phyloP scores from a whole-genome alignment of 2,113 vertebrate genomes.

The Catagonus wagneri region DNA sequence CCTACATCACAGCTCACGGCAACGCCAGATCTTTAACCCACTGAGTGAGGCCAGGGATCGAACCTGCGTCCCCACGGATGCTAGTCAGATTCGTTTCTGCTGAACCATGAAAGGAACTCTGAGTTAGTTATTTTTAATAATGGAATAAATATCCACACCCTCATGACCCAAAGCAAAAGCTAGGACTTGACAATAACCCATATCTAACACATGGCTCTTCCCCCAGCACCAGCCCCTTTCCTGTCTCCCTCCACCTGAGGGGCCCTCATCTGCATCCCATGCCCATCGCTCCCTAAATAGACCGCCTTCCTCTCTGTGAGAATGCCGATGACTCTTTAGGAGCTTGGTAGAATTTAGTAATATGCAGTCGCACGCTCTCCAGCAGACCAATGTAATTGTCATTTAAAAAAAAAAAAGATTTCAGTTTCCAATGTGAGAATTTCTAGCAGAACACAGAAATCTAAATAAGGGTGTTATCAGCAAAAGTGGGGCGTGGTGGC shows the following conservation, averaged over 20 bases:
- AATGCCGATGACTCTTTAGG: constrained; percentile 35
- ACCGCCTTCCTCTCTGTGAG: not conserved
- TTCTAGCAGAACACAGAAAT: constrained; percentile 59
- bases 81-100: too few relatives aligned
- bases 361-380: not conserved
- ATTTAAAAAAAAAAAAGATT: constrained; percentile 55
- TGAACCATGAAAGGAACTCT: too few relatives aligned
- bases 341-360: not conserved
- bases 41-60: too few relatives aligned
- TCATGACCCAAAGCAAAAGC: constrained; percentile 23
- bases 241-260: not conserved
- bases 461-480: constrained; percentile 49
- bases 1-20: too few relatives aligned
- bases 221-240: not conserved
- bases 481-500: not conserved
- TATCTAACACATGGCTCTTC: not conserved
- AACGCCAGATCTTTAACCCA: too few relatives aligned
- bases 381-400: constrained; percentile 42
- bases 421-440: constrained; percentile 64
- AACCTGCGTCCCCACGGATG: too few relatives aligned
- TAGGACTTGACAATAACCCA: not conserved
- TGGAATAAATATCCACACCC: constrained; percentile 17
- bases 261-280: not conserved
- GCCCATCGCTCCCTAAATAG: not conserved
- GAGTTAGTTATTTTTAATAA: constrained; percentile 17